phyloP scores from a whole-genome alignment of 2,113 vertebrate species.

The Zapus hudsonius region DNA sequence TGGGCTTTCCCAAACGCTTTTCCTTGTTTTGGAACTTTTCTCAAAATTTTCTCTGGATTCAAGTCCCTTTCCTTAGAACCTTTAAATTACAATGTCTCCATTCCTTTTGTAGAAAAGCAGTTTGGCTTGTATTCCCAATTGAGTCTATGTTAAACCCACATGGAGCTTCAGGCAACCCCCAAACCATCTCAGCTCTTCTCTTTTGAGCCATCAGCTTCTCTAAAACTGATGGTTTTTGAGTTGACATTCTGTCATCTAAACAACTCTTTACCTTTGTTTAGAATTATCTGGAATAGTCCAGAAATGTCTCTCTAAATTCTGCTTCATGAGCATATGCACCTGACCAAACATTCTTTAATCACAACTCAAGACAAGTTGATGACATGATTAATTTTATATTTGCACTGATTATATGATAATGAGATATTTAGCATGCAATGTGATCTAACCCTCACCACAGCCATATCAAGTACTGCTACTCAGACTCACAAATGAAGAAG shows the following conservation, averaged over 20 bases:
- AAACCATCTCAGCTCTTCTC: not conserved
- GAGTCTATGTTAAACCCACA: not conserved
- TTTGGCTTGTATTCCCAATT: not conserved
- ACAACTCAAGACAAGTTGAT: not conserved
- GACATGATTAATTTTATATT: not conserved
- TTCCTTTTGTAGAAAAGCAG: slow-evolving; percentile 34
- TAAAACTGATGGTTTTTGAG: not conserved
- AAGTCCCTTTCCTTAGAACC: slow-evolving; percentile 10
- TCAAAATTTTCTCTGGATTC: slow-evolving; percentile 29
- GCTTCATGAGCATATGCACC: not conserved
- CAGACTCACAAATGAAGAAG: not conserved
- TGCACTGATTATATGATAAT: not conserved
- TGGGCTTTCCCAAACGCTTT: not conserved
- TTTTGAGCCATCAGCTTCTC: not conserved
- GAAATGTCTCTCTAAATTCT: not conserved
- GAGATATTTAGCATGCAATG: not conserved
- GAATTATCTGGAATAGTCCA: not conserved
- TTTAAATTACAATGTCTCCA: not conserved
- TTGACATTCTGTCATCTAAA: not conserved
- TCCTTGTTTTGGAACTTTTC: not conserved
- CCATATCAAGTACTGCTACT: not conserved
- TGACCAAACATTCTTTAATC: not conserved
- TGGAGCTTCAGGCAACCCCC: not conserved
- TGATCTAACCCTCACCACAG: not conserved
- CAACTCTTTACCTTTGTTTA: not conserved